Conservation (phyloP, 2,888 invertebrate genomes). For the Coelopa pilipes region DNA sequence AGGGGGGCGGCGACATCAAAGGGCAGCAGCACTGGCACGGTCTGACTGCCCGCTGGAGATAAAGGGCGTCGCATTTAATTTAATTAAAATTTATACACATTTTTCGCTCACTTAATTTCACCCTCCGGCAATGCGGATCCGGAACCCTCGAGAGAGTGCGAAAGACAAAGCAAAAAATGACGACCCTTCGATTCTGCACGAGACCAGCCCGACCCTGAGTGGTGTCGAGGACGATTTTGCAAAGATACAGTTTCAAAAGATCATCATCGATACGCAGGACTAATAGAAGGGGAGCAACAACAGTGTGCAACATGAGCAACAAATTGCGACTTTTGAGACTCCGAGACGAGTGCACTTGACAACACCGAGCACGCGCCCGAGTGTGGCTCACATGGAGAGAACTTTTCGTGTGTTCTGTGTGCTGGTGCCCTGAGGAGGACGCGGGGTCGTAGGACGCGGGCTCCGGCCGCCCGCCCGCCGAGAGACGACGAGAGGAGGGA, state of each 20-base stretch:
- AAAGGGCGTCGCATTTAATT: conserved; percentile 28
- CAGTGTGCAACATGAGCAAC: conserved; percentile 21
- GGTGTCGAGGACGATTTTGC: background rate
- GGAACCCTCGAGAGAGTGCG: background rate
- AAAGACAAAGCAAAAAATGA: background rate
- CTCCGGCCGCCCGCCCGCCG: no score
- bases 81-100: conserved; percentile 30
- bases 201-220: background rate
- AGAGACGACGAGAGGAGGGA: background rate
- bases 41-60: background rate
- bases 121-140: background rate
- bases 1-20: background rate
- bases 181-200: background rate
- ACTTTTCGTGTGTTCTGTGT: background rate
- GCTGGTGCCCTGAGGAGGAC: no score
- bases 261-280: background rate
- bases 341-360: conserved; percentile 27
- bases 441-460: no score
- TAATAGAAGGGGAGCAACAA: background rate
- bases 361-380: conserved; percentile 24
- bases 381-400: background rate
- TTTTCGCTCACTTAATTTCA: background rate
- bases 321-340: conserved; percentile 31
- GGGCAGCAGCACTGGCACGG: background rate
- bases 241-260: background rate